A percentile compares a stretch with the other conserved stretches of the same genome.
These are phyloP conservation scores for Parnassius mnemosyne DNA, from an alignment of 2,888 invertebrate genomes.

Conservation along the genomic window DNA sequence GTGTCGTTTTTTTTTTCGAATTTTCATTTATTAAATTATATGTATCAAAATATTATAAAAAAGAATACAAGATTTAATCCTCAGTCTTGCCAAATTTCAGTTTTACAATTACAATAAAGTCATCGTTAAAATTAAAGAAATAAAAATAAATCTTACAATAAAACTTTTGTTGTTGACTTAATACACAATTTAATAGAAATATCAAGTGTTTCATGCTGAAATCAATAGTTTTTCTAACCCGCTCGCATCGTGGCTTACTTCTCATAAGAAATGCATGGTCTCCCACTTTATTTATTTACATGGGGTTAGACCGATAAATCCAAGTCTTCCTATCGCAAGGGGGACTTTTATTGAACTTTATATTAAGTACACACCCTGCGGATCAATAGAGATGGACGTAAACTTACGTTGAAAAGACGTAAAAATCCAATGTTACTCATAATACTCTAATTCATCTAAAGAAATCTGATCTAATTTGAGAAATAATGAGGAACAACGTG, in stretches of 20 bases:
- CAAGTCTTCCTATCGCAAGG: constrained; percentile 65
- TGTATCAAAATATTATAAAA: no score
- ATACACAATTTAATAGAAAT: constrained; percentile 44
- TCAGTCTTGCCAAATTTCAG: no score
- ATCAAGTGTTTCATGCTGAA: constrained; percentile 42
- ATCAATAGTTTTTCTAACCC: constrained; percentile 69
- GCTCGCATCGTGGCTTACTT: constrained; percentile 46
- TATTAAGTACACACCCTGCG: constrained; percentile 69
- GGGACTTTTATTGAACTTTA: constrained; percentile 78
- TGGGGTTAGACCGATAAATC: constrained; percentile 78
- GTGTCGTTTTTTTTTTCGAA: background rate
- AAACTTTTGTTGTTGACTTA: no score
- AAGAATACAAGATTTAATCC: no score
- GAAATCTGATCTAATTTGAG: no score
- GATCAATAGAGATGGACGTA: constrained; percentile 67
- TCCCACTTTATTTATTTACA: constrained; percentile 77
- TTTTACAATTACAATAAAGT: no score
- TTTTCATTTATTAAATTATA: background rate
- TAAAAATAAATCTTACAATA: no score
- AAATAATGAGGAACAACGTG: no score
- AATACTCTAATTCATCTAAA: no score
- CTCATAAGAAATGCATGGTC: constrained; percentile 77
- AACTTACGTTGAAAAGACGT: constrained; percentile 47
- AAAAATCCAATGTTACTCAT: background rate
- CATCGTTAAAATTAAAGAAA: no score